Base-by-base conservation (phyloP, 2,888 invertebrate species). In the Argyresthia goedartella region DNA sequence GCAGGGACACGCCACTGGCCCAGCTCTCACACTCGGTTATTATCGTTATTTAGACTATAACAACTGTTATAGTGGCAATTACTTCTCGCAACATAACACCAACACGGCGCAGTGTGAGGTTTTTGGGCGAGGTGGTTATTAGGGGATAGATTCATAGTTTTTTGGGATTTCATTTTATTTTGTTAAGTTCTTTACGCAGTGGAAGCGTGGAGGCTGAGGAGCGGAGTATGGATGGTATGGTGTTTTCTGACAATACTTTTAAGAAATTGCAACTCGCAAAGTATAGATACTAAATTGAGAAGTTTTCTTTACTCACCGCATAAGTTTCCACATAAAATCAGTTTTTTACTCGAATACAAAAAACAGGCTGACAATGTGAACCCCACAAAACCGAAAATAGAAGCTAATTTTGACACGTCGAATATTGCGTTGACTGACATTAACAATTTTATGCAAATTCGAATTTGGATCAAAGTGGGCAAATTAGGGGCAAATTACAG, bases 361-460 rank as follows among this genome's bases (percentile, higher is more conserved):
- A 25, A 25, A 25, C 25, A 25, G 25, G 25, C 25, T 25, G 6
- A 25, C 25, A 25, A 6, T 4, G 3, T 25, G 25, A 25, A n/a
- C n/a, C n/a, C n/a, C n/a, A n/a, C n/a, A n/a, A 25, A 6, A 25
- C 6, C 25, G 25, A 25, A 25, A 25, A 25, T 25, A 25, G 25
- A 25, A 60, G 65, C 67, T 68, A 73, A 76, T 78, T 76, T 76
- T 77, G 67, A 80, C 77, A 76, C 77, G 68, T 76, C 65, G 71
- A 70, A 75, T 70, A 71, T 71, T 69, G 68, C 73, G 71, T 73
- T 74, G 74, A 71, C 74, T 74, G 74, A 71, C 74, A 78, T 81
- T 78, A 81, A 72, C 76, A 76, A 79, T 78, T 81, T 80, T 80
- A 81, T 82, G 81, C 81, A 81, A 81, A 81, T 81, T 75, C 69